Base-by-base conservation (phyloP, 2,888 invertebrate genomes). In the Agonopterix alstromeriana region DNA sequence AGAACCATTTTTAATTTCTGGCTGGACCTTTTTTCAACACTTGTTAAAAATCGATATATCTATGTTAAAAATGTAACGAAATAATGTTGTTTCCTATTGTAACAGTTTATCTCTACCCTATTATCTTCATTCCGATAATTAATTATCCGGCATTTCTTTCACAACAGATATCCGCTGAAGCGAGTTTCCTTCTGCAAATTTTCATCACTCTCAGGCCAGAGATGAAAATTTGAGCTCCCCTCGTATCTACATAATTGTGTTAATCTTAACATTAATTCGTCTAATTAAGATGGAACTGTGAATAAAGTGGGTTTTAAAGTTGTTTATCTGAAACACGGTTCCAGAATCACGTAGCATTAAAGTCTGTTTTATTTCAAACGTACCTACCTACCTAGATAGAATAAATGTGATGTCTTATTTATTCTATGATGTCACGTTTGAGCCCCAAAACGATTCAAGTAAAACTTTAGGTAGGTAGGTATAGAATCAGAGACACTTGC, bases 211-310 rank as follows among this genome's bases (percentile, higher is more conserved):
- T 58, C 36, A 10, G 7, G 50, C 47, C 43, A 52, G 49, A 50
- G 53, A 56, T 49, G 51, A 50, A 63, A 54, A 60, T 57, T 61
- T 56, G 60, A 52, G 55, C 59, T 59, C 67, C 65, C 65, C 67
- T 60, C 56, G 45, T 17, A 3, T 51, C 58, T 49, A 53, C 62
- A 58, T 72, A 68, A 73, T 68, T 67, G 65, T 57, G 63, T 70
- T 73, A 70, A 65, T 67, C 69, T 63, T 56, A 52, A 56, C 67
- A 74, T 73, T 65, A 67, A 72, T 73, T n/a, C 70, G 61, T 60
- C 49, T 65, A 66, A 72, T 72, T 67, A 71, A 61, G 61, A 64
- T 52, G 54, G 49, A 55, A 54, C 55, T 52, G 54, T n/a, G 38
- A 38, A 38, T 27, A 27, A 27, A 27, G 27, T 27, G 27, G 5